Percentiles rank a stretch among this genome's conserved stretches.
Conservation (phyloP, 2,113 vertebrate species). For the Xiphophorus couchianus region DNA sequence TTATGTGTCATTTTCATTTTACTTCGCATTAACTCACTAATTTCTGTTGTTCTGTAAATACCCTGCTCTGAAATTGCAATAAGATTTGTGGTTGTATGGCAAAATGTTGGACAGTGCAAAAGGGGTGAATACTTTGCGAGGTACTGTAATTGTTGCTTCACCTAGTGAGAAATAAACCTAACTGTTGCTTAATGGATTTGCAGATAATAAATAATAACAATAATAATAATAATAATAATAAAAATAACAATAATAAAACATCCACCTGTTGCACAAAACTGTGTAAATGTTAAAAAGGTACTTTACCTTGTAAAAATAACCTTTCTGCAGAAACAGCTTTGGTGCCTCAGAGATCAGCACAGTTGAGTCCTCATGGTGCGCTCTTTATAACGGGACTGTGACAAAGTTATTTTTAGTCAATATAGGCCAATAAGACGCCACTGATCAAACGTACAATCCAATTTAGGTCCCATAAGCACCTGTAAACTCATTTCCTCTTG, state of each 20-base stretch:
- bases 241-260: background rate
- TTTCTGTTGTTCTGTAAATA: no score
- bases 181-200: background rate
- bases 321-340: conserved; percentile 40
- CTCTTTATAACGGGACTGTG: conserved; percentile 11
- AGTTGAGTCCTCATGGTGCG: conserved; percentile 22
- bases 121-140: background rate
- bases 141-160: background rate
- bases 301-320: conserved; percentile 43
- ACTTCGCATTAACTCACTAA: no score
- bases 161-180: background rate
- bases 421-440: conserved; percentile 9
- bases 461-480: background rate
- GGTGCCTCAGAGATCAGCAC: conserved; percentile 13
- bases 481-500: no score
- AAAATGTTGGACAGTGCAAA: no score
- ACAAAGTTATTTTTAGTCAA: conserved; percentile 58
- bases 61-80: no score
- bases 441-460: background rate
- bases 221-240: no score
- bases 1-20: no score
- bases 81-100: background rate
- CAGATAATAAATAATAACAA: no score
- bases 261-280: background rate
- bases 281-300: background rate